Conservation (phyloP, 1,140 invertebrate species). For the Zaprionus camerounensis region DNA sequence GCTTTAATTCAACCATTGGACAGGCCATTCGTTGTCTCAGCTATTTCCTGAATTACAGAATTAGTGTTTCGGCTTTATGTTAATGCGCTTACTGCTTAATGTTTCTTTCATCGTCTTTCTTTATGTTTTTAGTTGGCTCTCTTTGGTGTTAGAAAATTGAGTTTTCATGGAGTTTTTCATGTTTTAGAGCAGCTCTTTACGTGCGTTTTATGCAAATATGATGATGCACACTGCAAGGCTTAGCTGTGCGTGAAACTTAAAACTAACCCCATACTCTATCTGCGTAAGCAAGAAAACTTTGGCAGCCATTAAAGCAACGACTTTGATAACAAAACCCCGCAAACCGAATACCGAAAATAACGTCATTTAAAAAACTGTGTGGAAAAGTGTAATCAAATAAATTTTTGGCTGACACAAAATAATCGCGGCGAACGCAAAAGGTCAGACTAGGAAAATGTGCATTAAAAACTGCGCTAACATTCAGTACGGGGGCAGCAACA, state of each 20-base stretch:
- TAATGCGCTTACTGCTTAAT: conserved; percentile 20
- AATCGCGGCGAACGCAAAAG: conserved; percentile 30
- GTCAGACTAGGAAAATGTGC: conserved; percentile 70
- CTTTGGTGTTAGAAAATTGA: conserved; percentile 44
- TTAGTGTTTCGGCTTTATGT: conserved; percentile 2
- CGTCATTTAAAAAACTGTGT: conserved; percentile 52
- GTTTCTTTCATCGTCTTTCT: conserved; percentile 18
- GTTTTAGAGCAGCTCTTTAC: conserved; percentile 23
- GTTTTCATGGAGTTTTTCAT: conserved; percentile 19
- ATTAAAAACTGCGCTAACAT: conserved; percentile 70
- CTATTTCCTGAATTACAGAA: neutral
- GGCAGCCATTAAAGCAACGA: conserved; percentile 46
- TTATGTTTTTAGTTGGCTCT: conserved; percentile 17
- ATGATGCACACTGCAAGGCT: conserved; percentile 22
- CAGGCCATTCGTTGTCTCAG: neutral
- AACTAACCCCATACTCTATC: neutral
- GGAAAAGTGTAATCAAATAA: conserved; percentile 73
- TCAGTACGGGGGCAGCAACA: conserved; percentile 47
- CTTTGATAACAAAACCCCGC: neutral
- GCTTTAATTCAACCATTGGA: neutral
- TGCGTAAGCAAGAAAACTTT: conserved; percentile 23
- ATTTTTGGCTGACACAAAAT: conserved; percentile 51
- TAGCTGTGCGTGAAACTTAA: conserved; percentile 16
- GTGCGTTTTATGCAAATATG: conserved; percentile 59
- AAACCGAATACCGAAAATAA: neutral